These are phyloP conservation scores for Heterotilapia buettikoferi DNA, from an alignment of 2,113 vertebrate species.

Conservation along the genomic window DNA sequence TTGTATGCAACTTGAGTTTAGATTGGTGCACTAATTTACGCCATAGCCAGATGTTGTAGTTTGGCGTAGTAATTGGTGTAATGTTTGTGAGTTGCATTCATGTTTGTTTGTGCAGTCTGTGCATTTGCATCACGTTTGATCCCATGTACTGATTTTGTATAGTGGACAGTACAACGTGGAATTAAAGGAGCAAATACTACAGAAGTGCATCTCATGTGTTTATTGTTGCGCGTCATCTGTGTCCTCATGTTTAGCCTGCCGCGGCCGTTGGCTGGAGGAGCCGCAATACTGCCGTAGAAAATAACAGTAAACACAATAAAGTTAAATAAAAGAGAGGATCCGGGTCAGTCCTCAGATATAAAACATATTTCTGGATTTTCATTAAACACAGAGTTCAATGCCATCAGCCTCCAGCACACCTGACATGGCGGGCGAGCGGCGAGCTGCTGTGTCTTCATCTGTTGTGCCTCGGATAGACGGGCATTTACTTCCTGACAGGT, in stretches of 20 bases:
- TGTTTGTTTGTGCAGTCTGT: background rate
- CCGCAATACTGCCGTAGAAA: background rate
- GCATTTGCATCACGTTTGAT: background rate
- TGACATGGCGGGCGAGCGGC: fast-evolving
- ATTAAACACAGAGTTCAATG: background rate
- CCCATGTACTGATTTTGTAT: background rate
- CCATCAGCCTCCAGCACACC: background rate
- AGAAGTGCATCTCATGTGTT: background rate
- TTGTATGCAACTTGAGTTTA: background rate
- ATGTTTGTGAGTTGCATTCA: background rate
- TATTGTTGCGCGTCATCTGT: background rate
- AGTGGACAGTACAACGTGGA: background rate
- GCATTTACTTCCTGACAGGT: background rate
- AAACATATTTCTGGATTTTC: background rate
- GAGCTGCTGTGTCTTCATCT: background rate
- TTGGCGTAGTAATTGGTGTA: background rate
- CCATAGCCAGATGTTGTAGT: background rate
- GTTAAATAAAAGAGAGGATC: background rate
- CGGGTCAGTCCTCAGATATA: background rate
- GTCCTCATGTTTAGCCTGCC: background rate
- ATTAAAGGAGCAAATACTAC: background rate
- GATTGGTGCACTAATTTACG: background rate
- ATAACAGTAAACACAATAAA: background rate
- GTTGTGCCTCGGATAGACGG: background rate
- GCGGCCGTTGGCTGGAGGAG: background rate